Percentiles rank a stretch among this genome's conserved stretches.
Evolutionary conservation across 2,797 vertebrate species (phyloP).

Genomic region (Scolopax bukidnonensis): DNA sequence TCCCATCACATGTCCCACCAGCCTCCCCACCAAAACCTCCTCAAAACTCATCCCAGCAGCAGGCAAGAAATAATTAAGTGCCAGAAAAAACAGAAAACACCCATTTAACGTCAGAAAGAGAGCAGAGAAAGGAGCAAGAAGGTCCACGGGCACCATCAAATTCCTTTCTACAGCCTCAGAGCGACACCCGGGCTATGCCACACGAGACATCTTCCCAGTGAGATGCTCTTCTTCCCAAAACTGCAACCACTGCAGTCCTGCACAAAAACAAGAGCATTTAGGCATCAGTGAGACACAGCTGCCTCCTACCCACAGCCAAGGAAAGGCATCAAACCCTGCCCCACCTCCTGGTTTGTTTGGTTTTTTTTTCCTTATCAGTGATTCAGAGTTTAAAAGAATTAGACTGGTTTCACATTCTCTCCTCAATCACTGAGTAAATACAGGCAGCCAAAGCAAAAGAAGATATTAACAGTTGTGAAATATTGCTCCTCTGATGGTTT

Average conservation of each 20-base stretch:
- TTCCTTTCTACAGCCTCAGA: background rate
- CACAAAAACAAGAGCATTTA: background rate
- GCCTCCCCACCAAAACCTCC: background rate
- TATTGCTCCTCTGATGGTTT: background rate
- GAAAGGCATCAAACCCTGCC: background rate
- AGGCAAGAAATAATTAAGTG: background rate
- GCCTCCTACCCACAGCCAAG: background rate
- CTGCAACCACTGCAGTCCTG: background rate
- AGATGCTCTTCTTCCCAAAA: background rate
- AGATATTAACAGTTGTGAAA: background rate
- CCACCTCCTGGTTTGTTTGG: background rate
- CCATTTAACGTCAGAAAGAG: background rate
- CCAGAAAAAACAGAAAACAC: background rate
- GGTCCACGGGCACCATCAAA: background rate
- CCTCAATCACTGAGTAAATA: background rate
- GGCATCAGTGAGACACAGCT: background rate
- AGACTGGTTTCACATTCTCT: background rate
- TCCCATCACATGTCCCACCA: background rate
- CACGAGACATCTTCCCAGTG: background rate
- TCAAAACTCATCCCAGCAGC: background rate
- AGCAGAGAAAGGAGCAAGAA: background rate
- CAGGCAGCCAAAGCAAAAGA: background rate
- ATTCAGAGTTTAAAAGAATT: background rate
- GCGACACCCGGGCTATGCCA: rapidly evolving
- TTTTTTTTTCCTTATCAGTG: background rate